Evolutionary conservation across 1,140 invertebrate genomes (phyloP), one percentile per base, ranked within the genome.

Genomic region (Marisa cornuarietis): DNA sequence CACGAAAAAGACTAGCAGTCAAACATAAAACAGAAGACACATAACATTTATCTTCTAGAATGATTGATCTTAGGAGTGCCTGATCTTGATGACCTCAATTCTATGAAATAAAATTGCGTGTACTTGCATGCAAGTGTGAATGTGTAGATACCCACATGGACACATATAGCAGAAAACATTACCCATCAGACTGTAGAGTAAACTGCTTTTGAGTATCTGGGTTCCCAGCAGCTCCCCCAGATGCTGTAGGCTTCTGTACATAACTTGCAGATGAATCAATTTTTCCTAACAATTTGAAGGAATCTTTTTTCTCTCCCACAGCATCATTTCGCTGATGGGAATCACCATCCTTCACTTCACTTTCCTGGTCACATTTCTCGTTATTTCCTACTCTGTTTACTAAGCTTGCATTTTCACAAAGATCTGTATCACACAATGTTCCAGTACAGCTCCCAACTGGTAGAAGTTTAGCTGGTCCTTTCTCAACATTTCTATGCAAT

Each of bases 1-100:
- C 24, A 69, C 61, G 24, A 84, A 49, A 42, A 42, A 72, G 26
- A 26, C 71, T 78, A 76, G 82, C 66, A 79, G 4, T 75, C 22
- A 24, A 71, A 74, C 65, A 52, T 49, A n/a, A 24, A 0, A 20
- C 65, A 5, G 18, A 24, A 72, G 22, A 49, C 22, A n/a, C n/a
- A n/a, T n/a, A n/a, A n/a, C n/a, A n/a, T 78, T 74, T 42, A 6
- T 42, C 31, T 42, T 42, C 2, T 42, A 42, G 31, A 42, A 42
- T 42, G 31, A 42, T 42, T 42, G 6, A 42, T 42, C 6, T 42
- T 42, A 2, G 6, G 6, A 42, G n/a, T n/a, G n/a, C 31, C 31
- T 42, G 31, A 42, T 42, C 31, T 42, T 42, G 2, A 42, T 42
- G 6, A 42, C 0, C 31, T 42, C 2, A 42, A 42, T 42, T 42